Evolutionary conservation across 2,888 invertebrate genomes (phyloP).

Genomic region (Nasonia oneida): DNA sequence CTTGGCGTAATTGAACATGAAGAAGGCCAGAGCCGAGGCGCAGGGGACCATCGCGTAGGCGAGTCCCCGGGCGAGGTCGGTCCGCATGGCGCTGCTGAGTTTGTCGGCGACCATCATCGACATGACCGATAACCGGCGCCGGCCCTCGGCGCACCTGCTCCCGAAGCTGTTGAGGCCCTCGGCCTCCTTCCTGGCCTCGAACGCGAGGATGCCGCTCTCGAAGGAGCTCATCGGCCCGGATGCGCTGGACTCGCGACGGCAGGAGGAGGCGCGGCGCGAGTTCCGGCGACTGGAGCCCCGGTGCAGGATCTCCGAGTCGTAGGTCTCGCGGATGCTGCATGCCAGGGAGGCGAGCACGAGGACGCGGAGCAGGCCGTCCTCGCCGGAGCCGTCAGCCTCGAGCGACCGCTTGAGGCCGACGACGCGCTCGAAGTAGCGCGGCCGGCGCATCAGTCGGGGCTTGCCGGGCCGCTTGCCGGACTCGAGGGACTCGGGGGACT

Average conservation of each 20-base stretch:
- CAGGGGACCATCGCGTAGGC: constrained; percentile 74
- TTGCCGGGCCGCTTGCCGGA: constrained; percentile 19
- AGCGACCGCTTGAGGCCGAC: too few species aligned
- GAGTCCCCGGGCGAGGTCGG: constrained; percentile 70
- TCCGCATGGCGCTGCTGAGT: constrained; percentile 68
- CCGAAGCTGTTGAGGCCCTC: constrained; percentile 38
- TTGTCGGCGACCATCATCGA: constrained; percentile 71
- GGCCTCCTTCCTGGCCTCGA: background rate
- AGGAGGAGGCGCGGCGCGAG: constrained; percentile 42
- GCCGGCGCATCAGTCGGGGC: constrained; percentile 50
- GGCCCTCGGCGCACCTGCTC: constrained; percentile 54
- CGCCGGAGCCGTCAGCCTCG: too few species aligned
- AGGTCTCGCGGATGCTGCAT: constrained; percentile 52
- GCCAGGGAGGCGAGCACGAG: constrained; percentile 54
- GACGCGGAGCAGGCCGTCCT: constrained; percentile 13
- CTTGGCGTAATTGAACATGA: constrained; percentile 70
- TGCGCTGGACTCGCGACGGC: constrained; percentile 46
- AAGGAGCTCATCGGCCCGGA: background rate
- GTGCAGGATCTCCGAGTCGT: constrained; percentile 58
- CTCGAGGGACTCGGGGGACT: constrained; percentile 1
- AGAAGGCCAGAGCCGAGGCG: constrained; percentile 72
- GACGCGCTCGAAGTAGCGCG: constrained; percentile 65
- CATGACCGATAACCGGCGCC: constrained; percentile 70
- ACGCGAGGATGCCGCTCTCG: constrained; percentile 26
- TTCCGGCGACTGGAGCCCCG: constrained; percentile 59